Base-by-base conservation (phyloP, 2,888 invertebrate species). In the Apotomis turbidana region DNA sequence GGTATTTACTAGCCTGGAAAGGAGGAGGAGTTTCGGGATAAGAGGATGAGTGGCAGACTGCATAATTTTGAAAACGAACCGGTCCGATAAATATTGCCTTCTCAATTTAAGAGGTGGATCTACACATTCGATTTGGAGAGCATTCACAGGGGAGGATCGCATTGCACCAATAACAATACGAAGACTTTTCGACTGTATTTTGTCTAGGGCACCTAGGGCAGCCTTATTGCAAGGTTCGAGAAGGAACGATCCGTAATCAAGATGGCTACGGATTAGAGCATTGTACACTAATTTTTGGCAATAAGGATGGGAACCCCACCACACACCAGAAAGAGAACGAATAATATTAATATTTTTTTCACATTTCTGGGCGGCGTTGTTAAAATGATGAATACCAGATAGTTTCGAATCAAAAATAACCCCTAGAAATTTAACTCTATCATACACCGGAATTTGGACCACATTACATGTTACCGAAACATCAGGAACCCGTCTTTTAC, bases 401-500 rank as follows among this genome's bases (percentile, higher is more conserved):
- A 78, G 13, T 68, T 64, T 76, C 1, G 60, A 13, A 36, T 79
- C 78, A 3, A 79, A 49, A 10, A 68, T 57, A 1, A 77, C 67
- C 0, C 77, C 78, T 6, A 80, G 41, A 58, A 79, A 79, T 71
- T 75, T 78, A 5, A 70, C 62, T 59, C 44, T 57, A 57, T 57
- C 57, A 36, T 36, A 36, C 9, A 10, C 27, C 3, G 57, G 57
- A 8, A 27, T 57, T 36, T 27, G 57, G 57, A 57, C 36, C 10
- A 36, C 57, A 36, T 57, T 36, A 57, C 57, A 57, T 10, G 27
- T 57, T 10, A 57, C 36, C 27, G 27, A 57, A 9, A 75, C n/a
- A n/a, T 52, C 1, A 6, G 77, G 77, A 0, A 69, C 59, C 12
- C 3, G 1, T 57, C 73, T n/a, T 60, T 71, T 75, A 5, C 67